Conservation (phyloP, 2,113 vertebrate genomes). For the Microcebus jonahi region DNA sequence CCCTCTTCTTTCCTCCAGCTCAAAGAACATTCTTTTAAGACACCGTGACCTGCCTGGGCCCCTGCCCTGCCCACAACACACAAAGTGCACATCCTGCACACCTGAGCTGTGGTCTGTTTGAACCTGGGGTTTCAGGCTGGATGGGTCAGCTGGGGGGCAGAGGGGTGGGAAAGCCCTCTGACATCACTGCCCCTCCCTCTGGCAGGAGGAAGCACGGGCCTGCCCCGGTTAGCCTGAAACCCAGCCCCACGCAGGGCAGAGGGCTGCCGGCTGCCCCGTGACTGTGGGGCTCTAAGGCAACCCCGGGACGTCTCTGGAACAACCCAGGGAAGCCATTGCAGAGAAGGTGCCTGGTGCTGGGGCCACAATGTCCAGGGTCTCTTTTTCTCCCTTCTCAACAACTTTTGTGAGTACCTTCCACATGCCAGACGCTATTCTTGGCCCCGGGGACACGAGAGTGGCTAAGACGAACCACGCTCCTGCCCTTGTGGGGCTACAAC, state of each 20-base stretch:
- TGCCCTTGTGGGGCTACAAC: neutral
- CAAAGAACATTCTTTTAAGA: constrained; percentile 6
- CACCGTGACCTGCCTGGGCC: neutral
- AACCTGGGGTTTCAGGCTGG: neutral
- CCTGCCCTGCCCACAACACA: neutral
- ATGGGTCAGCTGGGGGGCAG: neutral
- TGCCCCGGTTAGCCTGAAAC: no score
- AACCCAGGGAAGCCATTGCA: neutral
- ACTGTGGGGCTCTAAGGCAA: accelerated
- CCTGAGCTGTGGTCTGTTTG: constrained; percentile 46
- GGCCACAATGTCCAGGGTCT: accelerated
- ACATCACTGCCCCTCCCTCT: neutral
- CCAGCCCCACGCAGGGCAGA: accelerated
- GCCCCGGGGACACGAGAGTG: neutral
- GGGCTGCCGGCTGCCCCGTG: neutral
- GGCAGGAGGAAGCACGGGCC: neutral
- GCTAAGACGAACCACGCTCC: neutral
- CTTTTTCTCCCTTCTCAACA: neutral
- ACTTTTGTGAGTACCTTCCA: neutral
- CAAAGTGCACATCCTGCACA: neutral
- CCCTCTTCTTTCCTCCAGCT: neutral
- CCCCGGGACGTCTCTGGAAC: neutral
- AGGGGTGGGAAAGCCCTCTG: neutral
- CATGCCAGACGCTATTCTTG: neutral
- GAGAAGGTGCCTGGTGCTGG: neutral